Evolutionary conservation across 1,140 invertebrate species (phyloP), one percentile per base, ranked within the genome.

Genomic region (Atta texana): DNA sequence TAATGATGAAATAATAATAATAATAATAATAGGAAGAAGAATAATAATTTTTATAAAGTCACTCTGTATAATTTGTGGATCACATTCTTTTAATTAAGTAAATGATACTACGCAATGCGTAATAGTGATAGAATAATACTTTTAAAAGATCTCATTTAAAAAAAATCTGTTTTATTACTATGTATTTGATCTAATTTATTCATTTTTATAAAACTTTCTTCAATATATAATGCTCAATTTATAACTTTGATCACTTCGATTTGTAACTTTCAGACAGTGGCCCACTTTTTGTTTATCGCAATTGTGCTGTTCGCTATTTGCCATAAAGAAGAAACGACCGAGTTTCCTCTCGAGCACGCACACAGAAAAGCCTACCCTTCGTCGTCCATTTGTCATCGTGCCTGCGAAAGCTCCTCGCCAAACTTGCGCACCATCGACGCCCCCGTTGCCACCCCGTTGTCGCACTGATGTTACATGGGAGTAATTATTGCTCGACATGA

Each of bases 371-470:
- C 76, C 66, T 74, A 74, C 86, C 87, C 87, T 90, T 88, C 86
- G 88, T 89, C 86, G 86, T 90, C 71, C 87, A 92, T 92, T 92
- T 91, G 88, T 92, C 91, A 91, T 91, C 89, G 77, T 61, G 31
- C 21, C 69, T 59, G 68, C 80, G 68, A 77, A 76, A 55, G 61
- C 59, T 88, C 84, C 86, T 78, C 88, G 34, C 55, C 84, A 63
- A 86, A 66, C 55, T 57, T 68, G 86, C 59, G 63, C 72, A 80
- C 85, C 76, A 87, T 75, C 75, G 59, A 39, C 39, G 24, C 55
- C 31, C 49, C 31, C 49, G 0, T 51, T 16, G 24, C 18, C 28
- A n/a, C 24, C 18, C 5, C 28, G 21, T 24, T 14, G 14, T 57
- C 61, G 69, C 86, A 80, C 76, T 69, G 87, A 89, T 90, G 84